Base-by-base conservation (phyloP, 2,113 vertebrate species). In the Heterocephalus glaber region DNA sequence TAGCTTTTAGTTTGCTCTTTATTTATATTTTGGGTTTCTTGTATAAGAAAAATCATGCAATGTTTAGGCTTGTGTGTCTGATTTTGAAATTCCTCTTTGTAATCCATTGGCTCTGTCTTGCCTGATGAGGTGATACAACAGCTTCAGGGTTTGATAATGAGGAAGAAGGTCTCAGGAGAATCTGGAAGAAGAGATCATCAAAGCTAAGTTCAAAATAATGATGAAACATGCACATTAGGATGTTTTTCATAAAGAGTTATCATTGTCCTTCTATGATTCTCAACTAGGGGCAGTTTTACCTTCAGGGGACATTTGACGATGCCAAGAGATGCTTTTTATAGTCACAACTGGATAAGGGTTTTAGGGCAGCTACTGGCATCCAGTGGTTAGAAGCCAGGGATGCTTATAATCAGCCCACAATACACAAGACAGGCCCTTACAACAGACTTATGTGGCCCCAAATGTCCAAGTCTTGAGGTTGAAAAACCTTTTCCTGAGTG, bases 251-350 rank as follows among this genome's bases (percentile, higher is more conserved):
- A 82, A 33, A 58, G 65, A 54, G 41, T 86, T 74, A 35, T 41
- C 41, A 41, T 38, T 66, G 72, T 66, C 79, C 35, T 83, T 54
- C 70, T 26, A 52, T 20, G 33, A 86, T 80, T 84, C 35, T 79
- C 76, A 60, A 35, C 28, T 4, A 22, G 12, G 35, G 63, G 17
- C 47, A 38, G 38, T 65, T 90, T 82, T 58, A 28, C 28, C 10
- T 41, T 16, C 20, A 5, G 47, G 3, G 17, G 14, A 52, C 13
- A 44, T 49, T 60, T 85, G 33, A 22, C 66, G 49, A 76, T 86
- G 14, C 72, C 66, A 60, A 60, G 38, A 84, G 92, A 88, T 38
- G 65, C 65, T 87, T 91, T 94, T 86, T 61, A 20, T 74, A 83
- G 28, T 86, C 63, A 54, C 58, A 49, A 4, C 47, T 76, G 58